A percentile compares a stretch with the other conserved stretches of the same genome.
Evolutionary conservation across 2,797 vertebrate genomes (phyloP).

Genomic region (Thunnus albacares): DNA sequence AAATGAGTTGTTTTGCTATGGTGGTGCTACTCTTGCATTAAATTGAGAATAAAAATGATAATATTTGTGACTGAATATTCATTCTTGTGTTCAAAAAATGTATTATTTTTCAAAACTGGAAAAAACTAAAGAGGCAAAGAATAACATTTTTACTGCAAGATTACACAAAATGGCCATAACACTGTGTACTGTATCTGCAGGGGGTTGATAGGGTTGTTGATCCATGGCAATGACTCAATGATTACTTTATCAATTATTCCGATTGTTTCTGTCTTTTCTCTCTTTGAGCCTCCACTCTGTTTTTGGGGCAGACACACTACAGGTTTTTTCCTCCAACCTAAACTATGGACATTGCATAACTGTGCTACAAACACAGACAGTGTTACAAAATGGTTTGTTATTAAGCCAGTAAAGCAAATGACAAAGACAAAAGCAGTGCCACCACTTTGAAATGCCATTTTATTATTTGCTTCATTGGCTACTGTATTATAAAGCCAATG

Average conservation of each 20-base stretch:
- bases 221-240: slow-evolving; percentile 14
- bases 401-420: slow-evolving; percentile 11
- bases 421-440: background rate
- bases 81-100: background rate
- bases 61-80: background rate
- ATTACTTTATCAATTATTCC: slow-evolving; percentile 18
- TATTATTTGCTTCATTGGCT: background rate
- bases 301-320: background rate
- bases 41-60: background rate
- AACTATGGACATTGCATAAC: background rate
- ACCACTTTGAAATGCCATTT: background rate
- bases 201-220: slow-evolving; percentile 8
- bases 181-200: background rate
- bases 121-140: background rate
- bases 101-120: slow-evolving; percentile 1
- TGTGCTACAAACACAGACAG: background rate
- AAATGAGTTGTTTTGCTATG: background rate
- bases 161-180: background rate
- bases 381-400: background rate
- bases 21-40: background rate
- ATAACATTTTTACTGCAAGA: background rate
- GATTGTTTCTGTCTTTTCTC: slow-evolving; percentile 1
- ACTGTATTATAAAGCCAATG: slow-evolving; percentile 8
- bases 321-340: background rate
- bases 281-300: background rate